Evolutionary conservation across 2,888 invertebrate species (phyloP), one percentile per base, ranked within the genome.

Genomic region (Agriopis aurantiaria): DNA sequence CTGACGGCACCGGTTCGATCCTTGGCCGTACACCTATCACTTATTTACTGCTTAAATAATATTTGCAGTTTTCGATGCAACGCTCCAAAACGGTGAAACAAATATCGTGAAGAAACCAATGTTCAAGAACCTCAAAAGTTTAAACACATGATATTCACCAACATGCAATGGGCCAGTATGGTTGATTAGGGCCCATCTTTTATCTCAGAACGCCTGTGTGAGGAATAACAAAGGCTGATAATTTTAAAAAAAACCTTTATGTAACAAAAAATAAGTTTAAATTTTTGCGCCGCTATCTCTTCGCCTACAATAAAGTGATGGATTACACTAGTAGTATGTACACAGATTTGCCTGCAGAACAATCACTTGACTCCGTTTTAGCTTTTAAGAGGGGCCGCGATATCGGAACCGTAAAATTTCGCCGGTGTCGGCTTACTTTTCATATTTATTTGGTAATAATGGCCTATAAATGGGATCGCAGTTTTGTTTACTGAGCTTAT

Each of bases 271-370:
- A 57, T 4, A 57, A 17, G 56, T 10, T 49, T 14, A 1, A 4
- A 0, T 14, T 7, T 5, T 10, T 12, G 14, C n/a, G 56, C 41
- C 57, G 3, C 61, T 45, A 14, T 33, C 86, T 82, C 85, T 68
- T 71, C 0, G 74, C 65, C 82, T 85, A 85, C 69, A 77, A 82
- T 77, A 75, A 55, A 68, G 80, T 91, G 91, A 92, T 92, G 88
- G 91, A 92, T 92, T 81, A 88, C 83, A 73, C 80, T 68, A 58
- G 55, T 46, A 48, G 65, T 82, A 75, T 82, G 87, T 84, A 89
- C 89, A 90, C 90, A 91, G 91, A 92, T 92, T 92, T 92, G 91
- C 92, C 86, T 89, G 88, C 85, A 78, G 77, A 69, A 75, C 91
- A 92, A 89, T 91, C 91, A 91, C 91, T 90, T 87, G 88, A 85